Percentiles rank a stretch among this genome's conserved stretches.
These are phyloP conservation scores for Rhopilema esculentum DNA, from an alignment of 30 jellyfish, hydroid and myxozoan species.

Conservation along the genomic window DNA sequence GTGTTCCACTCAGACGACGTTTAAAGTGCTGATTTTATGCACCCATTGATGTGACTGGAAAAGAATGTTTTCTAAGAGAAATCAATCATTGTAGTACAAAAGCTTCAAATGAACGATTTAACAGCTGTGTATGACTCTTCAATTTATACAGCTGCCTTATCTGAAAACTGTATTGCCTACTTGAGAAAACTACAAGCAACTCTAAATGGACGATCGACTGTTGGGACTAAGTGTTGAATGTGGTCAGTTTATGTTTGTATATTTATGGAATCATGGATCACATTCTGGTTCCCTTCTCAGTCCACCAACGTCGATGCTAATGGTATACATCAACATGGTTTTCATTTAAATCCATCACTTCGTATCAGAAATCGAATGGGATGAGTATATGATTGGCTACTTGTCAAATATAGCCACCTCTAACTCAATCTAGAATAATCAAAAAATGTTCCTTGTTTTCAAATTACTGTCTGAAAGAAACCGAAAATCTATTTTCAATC, in stretches of 20 bases:
- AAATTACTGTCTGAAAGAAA: not conserved
- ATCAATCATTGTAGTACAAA: no score
- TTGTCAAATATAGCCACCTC: not conserved
- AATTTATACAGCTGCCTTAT: not conserved
- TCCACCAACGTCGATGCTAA: not conserved
- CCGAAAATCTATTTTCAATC: not conserved
- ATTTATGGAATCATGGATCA: not conserved
- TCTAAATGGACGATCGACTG: not conserved
- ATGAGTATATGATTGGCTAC: not conserved
- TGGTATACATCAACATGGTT: not conserved
- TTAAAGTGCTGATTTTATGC: no score
- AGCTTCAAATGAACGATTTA: no score
- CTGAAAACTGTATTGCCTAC: no score
- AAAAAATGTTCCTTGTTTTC: no score
- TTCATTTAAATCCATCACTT: not conserved
- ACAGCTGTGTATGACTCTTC: no score
- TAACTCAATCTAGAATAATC: not conserved
- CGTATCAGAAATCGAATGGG: not conserved
- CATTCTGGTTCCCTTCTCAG: not conserved
- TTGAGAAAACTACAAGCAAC: not conserved
- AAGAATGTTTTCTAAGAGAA: no score
- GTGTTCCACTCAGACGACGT: no score
- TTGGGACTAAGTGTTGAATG: not conserved
- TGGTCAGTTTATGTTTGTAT: not conserved
- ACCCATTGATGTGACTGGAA: no score